Conservation (phyloP, 2,113 vertebrate genomes). For the Cnemophilus loriae region DNA sequence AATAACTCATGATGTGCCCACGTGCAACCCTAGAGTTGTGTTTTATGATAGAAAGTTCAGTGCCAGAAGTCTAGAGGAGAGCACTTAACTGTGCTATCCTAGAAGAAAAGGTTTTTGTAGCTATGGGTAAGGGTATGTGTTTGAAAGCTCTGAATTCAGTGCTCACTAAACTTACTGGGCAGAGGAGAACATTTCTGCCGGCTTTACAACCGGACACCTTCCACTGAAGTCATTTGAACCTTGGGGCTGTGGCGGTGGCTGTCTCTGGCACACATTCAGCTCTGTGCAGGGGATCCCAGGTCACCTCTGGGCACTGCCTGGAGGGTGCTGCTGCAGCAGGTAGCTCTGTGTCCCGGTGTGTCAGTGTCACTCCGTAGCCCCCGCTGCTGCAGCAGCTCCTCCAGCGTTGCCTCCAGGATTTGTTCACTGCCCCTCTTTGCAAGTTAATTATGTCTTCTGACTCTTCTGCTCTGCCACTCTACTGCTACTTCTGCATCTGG, state of each 20-base stretch:
- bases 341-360: background rate
- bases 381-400: background rate
- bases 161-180: background rate
- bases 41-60: background rate
- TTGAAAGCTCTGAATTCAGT: background rate
- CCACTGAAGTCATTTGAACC: background rate
- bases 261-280: background rate
- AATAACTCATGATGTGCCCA: background rate
- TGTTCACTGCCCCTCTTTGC: background rate
- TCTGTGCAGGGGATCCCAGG: background rate
- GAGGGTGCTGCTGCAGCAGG: background rate
- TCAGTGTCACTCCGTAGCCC: accelerated
- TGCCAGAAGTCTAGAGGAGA: background rate
- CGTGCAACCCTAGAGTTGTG: background rate
- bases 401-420: background rate
- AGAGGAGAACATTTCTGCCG: background rate
- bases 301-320: background rate
- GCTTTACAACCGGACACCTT: background rate
- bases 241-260: background rate
- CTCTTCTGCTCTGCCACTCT: background rate
- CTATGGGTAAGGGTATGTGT: background rate
- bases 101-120: background rate
- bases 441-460: accelerated
- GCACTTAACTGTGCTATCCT: background rate
- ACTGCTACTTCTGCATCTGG: background rate